A percentile compares a stretch with the other conserved stretches of the same genome.
These are phyloP conservation scores for Meles meles DNA, from an alignment of 2,113 vertebrate genomes.

Conservation along the genomic window DNA sequence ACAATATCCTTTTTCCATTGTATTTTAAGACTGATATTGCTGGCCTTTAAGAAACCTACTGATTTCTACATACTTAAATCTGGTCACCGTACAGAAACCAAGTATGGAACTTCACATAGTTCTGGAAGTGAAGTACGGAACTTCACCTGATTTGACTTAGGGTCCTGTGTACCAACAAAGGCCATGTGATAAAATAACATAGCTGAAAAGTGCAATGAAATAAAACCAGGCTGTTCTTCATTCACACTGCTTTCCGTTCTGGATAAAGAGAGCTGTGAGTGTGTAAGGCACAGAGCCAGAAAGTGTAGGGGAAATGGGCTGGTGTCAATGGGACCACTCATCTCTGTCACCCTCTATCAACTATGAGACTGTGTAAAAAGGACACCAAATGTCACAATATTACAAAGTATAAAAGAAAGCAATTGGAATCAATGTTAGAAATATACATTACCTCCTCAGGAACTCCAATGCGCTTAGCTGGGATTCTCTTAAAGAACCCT, in stretches of 20 bases:
- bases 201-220: not conserved
- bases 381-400: not conserved
- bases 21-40: not conserved
- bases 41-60: not conserved
- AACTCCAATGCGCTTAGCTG: slow-evolving; percentile 63
- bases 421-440: not conserved
- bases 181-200: not conserved
- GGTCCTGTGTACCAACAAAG: not conserved
- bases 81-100: not conserved
- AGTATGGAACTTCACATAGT: not conserved
- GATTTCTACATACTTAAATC: not conserved
- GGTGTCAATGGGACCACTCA: not conserved
- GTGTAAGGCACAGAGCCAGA: not conserved
- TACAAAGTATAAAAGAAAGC: not conserved
- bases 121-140: not conserved
- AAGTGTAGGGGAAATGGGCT: not conserved
- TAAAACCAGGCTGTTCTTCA: not conserved
- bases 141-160: not conserved
- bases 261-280: not conserved
- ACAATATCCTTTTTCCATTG: not conserved
- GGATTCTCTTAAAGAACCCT: accelerated
- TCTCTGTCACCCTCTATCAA: not conserved
- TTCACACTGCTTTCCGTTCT: not conserved
- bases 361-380: not conserved
- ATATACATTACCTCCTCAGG: slow-evolving; percentile 65